These are phyloP conservation scores for Pogonus chalceus DNA, from an alignment of 1,140 invertebrate genomes.

Conservation along the genomic window DNA sequence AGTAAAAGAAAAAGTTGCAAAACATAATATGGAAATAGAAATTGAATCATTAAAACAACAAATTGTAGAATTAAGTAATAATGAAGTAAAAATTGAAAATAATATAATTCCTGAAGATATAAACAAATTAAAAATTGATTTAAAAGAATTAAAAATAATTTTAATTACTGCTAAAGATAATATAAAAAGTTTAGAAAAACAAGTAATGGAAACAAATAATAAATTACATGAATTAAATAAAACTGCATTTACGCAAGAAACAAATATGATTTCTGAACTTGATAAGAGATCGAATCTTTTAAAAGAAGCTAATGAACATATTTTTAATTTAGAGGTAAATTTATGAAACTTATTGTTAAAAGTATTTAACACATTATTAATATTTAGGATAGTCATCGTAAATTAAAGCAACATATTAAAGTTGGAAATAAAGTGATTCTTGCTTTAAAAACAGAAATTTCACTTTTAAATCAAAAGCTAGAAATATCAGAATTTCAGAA, in stretches of 20 bases:
- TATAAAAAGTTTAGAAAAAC: background rate
- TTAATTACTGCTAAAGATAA: no score
- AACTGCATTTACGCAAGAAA: no score
- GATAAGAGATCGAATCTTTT: background rate
- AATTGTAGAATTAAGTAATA: background rate
- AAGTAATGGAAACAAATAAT: background rate
- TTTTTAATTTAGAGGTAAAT: background rate
- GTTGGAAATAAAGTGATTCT: background rate
- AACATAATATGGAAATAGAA: background rate
- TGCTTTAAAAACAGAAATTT: background rate
- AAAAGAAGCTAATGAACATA: background rate
- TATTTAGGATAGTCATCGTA: background rate
- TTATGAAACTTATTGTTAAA: background rate
- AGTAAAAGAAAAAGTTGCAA: background rate
- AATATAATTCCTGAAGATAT: background rate
- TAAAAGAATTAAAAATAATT: background rate
- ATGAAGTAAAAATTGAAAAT: background rate
- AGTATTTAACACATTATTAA: background rate
- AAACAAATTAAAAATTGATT: background rate
- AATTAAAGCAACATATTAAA: background rate
- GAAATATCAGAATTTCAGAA: background rate
- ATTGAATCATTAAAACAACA: background rate
- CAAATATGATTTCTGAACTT: no score
- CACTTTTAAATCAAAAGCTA: background rate
- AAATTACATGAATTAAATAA: no score